Percentiles rank a stretch among this genome's conserved stretches.
These are phyloP conservation scores for Sabellastarte sp. DNA, from an alignment of 2,888 invertebrate species.

Conservation along the genomic window DNA sequence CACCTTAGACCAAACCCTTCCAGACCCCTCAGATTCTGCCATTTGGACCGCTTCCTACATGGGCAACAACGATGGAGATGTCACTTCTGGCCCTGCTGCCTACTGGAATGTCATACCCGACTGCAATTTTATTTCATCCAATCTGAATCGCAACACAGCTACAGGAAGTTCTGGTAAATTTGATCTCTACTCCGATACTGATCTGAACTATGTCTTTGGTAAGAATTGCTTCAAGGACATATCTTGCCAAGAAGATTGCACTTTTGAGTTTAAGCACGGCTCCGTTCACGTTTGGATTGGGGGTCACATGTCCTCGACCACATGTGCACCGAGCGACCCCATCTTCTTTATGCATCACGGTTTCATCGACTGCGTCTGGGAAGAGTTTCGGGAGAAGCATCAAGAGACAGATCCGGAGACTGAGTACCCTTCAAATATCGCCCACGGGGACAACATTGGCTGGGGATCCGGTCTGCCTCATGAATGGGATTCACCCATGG, in stretches of 20 bases:
- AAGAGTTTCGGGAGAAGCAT: conserved; percentile 23
- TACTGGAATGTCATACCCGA: background rate
- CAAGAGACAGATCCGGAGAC: background rate
- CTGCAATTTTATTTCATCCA: background rate
- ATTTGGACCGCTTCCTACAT: background rate
- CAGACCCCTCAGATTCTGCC: background rate
- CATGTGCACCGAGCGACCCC: conserved; percentile 53
- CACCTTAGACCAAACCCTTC: background rate
- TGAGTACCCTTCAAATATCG: background rate
- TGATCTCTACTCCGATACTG: background rate
- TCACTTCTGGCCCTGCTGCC: background rate
- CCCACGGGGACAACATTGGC: too few relatives aligned
- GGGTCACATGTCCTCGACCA: conserved; percentile 42
- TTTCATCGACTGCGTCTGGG: conserved; percentile 55
- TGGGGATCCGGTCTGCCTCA: too few relatives aligned
- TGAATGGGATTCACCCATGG: conserved; percentile 6
- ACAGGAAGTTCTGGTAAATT: background rate
- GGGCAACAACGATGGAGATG: background rate
- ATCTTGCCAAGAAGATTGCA: background rate
- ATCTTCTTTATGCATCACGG: conserved; percentile 53
- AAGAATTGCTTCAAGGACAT: background rate
- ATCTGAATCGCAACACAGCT: background rate
- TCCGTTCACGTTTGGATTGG: conserved; percentile 3
- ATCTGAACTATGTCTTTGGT: background rate
- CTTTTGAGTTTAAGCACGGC: conserved; percentile 3